phyloP scores from a whole-genome alignment of 2,113 vertebrate genomes.

The Leuciscus idus region DNA sequence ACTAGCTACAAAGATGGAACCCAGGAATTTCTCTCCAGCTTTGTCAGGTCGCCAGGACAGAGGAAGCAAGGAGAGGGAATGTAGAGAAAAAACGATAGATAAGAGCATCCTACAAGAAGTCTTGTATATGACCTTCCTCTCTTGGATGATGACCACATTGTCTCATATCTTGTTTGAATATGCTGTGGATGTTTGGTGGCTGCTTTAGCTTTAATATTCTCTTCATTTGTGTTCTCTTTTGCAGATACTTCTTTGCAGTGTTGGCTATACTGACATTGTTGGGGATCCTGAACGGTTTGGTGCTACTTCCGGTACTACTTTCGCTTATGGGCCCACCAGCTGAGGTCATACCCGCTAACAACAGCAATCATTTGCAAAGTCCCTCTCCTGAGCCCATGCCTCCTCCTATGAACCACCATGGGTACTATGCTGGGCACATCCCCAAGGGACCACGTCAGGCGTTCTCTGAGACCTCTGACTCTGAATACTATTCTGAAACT shows the following conservation, averaged over 20 bases:
- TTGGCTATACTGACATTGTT: slow-evolving; percentile 90
- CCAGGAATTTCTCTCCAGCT: slow-evolving; percentile 58
- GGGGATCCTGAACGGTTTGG: slow-evolving; percentile 93
- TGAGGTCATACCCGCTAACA: slow-evolving; percentile 80
- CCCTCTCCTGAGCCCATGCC: slow-evolving; percentile 72
- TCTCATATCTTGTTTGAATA: not conserved
- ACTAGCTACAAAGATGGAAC: slow-evolving; percentile 51
- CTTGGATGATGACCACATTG: not conserved
- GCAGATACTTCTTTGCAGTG: slow-evolving; percentile 96
- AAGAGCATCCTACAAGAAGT: not conserved
- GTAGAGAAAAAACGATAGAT: not conserved
- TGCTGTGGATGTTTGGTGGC: not conserved
- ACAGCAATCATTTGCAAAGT: slow-evolving; percentile 68
- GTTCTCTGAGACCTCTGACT: slow-evolving; percentile 81
- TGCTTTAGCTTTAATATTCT: not conserved
- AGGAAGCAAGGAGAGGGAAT: slow-evolving; percentile 43
- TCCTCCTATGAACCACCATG: slow-evolving; percentile 77
- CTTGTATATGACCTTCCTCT: not conserved
- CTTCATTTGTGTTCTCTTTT: slow-evolving; percentile 16
- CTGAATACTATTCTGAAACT: slow-evolving; percentile 81
- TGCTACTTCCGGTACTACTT: slow-evolving; percentile 92
- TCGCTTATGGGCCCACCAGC: slow-evolving; percentile 92
- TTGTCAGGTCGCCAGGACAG: slow-evolving; percentile 59
- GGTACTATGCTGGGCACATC: slow-evolving; percentile 75
- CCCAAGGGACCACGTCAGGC: slow-evolving; percentile 69